These are phyloP conservation scores for Berghia stephanieae DNA, from an alignment of 1,140 invertebrate species.

Conservation along the genomic window DNA sequence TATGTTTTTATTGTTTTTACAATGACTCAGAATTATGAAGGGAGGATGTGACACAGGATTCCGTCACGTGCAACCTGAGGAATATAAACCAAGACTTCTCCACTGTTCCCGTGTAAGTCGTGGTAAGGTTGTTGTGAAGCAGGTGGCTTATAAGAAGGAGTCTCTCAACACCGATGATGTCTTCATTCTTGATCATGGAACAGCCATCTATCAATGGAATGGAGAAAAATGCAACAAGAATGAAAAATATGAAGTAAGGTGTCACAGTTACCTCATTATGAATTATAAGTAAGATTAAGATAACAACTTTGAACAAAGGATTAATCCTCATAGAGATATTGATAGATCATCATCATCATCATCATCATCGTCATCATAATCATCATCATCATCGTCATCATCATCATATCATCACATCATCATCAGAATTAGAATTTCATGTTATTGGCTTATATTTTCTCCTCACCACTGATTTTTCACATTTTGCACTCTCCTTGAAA, in stretches of 20 bases:
- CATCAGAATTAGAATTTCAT: too few species aligned
- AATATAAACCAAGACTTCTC: slow-evolving; percentile 73
- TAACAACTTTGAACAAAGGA: too few species aligned
- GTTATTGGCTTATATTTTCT: background rate
- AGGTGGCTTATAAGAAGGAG: slow-evolving; percentile 49
- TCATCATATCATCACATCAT: too few species aligned
- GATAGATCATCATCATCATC: too few species aligned
- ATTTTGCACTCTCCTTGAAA: background rate
- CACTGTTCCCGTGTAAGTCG: slow-evolving; percentile 64
- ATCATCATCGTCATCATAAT: too few species aligned
- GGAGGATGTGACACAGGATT: slow-evolving; percentile 72
- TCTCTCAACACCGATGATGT: slow-evolving; percentile 86
- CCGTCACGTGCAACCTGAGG: slow-evolving; percentile 67
- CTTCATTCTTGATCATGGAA: slow-evolving; percentile 86
- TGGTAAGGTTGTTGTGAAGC: background rate
- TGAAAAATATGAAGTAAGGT: slow-evolving; percentile 58
- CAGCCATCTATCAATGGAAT: slow-evolving; percentile 80
- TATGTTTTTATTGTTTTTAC: too few species aligned
- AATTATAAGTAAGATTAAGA: background rate
- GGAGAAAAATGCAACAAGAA: slow-evolving; percentile 57
- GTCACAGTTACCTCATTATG: background rate
- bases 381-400: too few species aligned
- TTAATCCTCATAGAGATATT: background rate
- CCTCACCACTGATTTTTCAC: background rate
- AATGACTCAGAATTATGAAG: slow-evolving; percentile 69